Percentiles rank a stretch among this genome's conserved stretches.
Conservation (phyloP, 2,888 invertebrate species). For the Phytoseiulus persimilis region DNA sequence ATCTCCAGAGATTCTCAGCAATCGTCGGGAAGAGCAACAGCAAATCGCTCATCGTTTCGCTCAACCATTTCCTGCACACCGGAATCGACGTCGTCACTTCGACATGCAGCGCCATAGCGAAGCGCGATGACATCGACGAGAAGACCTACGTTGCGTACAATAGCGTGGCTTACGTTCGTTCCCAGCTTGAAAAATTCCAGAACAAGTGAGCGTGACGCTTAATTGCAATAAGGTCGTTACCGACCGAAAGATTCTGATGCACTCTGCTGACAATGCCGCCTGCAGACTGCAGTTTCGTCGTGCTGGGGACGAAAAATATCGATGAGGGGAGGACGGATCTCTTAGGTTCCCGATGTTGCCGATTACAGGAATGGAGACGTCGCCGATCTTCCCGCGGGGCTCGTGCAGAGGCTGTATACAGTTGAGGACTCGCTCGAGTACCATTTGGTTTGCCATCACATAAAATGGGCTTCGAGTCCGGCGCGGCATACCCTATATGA, state of each 20-base stretch:
- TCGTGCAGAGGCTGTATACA: conserved; percentile 15
- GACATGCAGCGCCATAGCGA: conserved; percentile 28
- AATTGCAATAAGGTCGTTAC: neutral
- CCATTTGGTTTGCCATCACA: conserved; percentile 36
- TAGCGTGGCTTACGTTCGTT: conserved; percentile 21
- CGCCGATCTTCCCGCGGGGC: conserved; percentile 28
- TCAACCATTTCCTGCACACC: conserved; percentile 31
- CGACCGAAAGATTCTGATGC: too few species aligned
- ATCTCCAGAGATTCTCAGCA: conserved; percentile 20
- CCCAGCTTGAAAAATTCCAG: conserved; percentile 12
- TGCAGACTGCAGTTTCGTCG: too few species aligned
- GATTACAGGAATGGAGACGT: conserved; percentile 11
- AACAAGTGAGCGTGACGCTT: neutral
- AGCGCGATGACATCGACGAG: neutral
- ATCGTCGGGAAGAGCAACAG: conserved; percentile 13
- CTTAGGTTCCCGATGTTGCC: neutral
- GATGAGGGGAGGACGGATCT: neutral
- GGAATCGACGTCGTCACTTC: conserved; percentile 17
- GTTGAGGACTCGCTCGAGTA: conserved; percentile 32
- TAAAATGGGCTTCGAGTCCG: conserved; percentile 30
- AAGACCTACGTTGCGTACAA: conserved; percentile 32
- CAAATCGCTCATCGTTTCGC: conserved; percentile 25
- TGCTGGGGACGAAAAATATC: neutral
- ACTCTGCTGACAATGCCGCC: too few species aligned
- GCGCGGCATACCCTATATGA: conserved; percentile 32